Evolutionary conservation across 1,140 invertebrate genomes (phyloP), one percentile per base, ranked within the genome.

Genomic region (Cydia splendana): DNA sequence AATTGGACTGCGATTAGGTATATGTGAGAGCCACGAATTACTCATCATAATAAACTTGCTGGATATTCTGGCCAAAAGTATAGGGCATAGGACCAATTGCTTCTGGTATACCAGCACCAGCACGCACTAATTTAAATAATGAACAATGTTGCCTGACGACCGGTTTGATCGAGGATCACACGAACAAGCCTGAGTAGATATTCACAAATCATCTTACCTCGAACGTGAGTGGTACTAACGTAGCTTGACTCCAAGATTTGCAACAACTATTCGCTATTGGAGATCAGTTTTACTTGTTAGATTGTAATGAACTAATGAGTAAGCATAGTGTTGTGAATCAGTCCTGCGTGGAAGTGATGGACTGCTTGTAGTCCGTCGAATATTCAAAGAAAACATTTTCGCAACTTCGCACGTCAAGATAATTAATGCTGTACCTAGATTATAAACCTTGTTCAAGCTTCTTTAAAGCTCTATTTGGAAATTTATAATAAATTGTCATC

Each of bases 71-170:
- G 7, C 7, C n/a, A n/a, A 53, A 53, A 53, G 51, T 18, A 53
- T 53, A 53, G n/a, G 51, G 6, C 51, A 53, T 18, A 18, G 6
- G 57, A 20, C 18, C 57, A 53, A 53, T n/a, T 53, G n/a, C 15
- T 53, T 53, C 34, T 34, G 34, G n/a, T n/a, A n/a, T n/a, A n/a
- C n/a, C n/a, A n/a, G n/a, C n/a, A n/a, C n/a, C 86, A 87, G 82
- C 85, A 85, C 82, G 86, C 81, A 87, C 82, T 88, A 88, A 90
- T 88, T 88, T 88, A 84, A 90, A 90, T 90, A 88, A 90, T 88
- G 88, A 90, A 90, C 84, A 86, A 87, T 88, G 86, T 88, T 86
- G 84, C 82, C 81, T 75, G 80, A 77, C 69, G 83, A 88, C 87
- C 83, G 85, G 87, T 88, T 83, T 80, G 73, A 84, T 85, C 85